Percentiles rank a stretch among this genome's conserved stretches.
Conservation (phyloP, 2,888 invertebrate genomes). For the Limenitis camilla region DNA sequence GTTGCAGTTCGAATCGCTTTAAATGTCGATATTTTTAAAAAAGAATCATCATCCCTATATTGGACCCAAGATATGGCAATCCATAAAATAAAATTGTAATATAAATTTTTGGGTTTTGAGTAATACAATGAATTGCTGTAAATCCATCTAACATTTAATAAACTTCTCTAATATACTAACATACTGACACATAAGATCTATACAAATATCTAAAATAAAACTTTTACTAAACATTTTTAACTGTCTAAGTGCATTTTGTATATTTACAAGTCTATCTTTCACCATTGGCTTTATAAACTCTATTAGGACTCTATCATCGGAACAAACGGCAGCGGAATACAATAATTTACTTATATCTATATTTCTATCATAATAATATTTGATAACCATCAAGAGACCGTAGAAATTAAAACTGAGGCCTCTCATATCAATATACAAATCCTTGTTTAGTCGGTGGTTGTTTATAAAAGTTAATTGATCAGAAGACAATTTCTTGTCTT, state of each 20-base stretch:
- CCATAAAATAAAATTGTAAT: too few species aligned
- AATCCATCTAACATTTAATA: constrained; percentile 62
- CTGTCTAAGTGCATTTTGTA: constrained; percentile 46
- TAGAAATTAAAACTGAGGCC: constrained; percentile 81
- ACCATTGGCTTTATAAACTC: constrained; percentile 56
- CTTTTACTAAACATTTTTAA: constrained; percentile 41
- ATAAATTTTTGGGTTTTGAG: too few species aligned
- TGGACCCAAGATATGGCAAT: too few species aligned
- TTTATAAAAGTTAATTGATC: constrained; percentile 78
- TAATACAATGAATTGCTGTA: not conserved
- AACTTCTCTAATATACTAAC: constrained; percentile 64
- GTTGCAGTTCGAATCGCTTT: too few species aligned
- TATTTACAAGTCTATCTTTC: constrained; percentile 39
- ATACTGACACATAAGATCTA: constrained; percentile 64
- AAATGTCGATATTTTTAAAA: too few species aligned
- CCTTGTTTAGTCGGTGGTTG: constrained; percentile 74
- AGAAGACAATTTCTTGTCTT: constrained; percentile 56
- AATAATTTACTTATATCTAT: constrained; percentile 59
- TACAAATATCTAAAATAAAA: constrained; percentile 59
- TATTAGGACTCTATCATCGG: constrained; percentile 51
- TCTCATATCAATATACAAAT: constrained; percentile 76
- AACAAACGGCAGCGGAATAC: constrained; percentile 62
- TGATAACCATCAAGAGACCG: constrained; percentile 62
- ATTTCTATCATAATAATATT: constrained; percentile 55
- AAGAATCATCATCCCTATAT: too few species aligned